Percentiles rank a stretch among this genome's conserved stretches.
These are phyloP conservation scores for Ormyrus nitidulus DNA, from an alignment of 2,888 invertebrate genomes.

Conservation along the genomic window DNA sequence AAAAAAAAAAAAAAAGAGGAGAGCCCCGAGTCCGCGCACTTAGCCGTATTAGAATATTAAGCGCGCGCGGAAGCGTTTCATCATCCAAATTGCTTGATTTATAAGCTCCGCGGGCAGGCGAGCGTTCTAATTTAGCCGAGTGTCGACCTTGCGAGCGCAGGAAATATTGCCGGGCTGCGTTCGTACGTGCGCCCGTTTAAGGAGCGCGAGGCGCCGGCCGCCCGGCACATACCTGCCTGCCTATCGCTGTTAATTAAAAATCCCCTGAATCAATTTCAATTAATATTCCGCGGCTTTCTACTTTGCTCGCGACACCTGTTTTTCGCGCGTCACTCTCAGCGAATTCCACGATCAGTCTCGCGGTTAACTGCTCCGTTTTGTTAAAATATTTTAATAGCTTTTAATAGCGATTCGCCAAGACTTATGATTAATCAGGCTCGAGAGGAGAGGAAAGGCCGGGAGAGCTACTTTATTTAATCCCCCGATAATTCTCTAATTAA, in stretches of 20 bases:
- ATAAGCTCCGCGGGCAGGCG: slow-evolving; percentile 33
- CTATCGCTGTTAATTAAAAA: slow-evolving; percentile 42
- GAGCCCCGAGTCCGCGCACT: slow-evolving; percentile 35
- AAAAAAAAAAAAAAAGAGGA: background rate
- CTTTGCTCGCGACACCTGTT: background rate
- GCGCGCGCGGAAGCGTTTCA: slow-evolving; percentile 55
- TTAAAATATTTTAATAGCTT: background rate
- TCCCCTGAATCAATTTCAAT: slow-evolving; percentile 38
- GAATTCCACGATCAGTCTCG: background rate
- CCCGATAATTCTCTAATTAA: slow-evolving; percentile 52
- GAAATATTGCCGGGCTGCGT: slow-evolving; percentile 26
- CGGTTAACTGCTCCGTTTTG: too few species aligned
- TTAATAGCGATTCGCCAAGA: background rate
- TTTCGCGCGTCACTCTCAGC: background rate
- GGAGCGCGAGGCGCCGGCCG: slow-evolving; percentile 16
- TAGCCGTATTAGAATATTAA: slow-evolving; percentile 58
- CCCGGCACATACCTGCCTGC: background rate
- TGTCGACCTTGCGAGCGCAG: slow-evolving; percentile 38
- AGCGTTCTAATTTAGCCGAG: slow-evolving; percentile 47
- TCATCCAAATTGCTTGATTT: slow-evolving; percentile 56
- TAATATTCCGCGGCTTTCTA: slow-evolving; percentile 28
- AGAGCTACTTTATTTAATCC: slow-evolving; percentile 40
- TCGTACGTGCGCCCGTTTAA: slow-evolving; percentile 20
- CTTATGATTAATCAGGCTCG: background rate
- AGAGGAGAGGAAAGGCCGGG: background rate